A percentile compares a stretch with the other conserved stretches of the same genome.
These are phyloP conservation scores for Tangara arthus DNA, from an alignment of 2,797 vertebrate genomes.

Conservation along the genomic window DNA sequence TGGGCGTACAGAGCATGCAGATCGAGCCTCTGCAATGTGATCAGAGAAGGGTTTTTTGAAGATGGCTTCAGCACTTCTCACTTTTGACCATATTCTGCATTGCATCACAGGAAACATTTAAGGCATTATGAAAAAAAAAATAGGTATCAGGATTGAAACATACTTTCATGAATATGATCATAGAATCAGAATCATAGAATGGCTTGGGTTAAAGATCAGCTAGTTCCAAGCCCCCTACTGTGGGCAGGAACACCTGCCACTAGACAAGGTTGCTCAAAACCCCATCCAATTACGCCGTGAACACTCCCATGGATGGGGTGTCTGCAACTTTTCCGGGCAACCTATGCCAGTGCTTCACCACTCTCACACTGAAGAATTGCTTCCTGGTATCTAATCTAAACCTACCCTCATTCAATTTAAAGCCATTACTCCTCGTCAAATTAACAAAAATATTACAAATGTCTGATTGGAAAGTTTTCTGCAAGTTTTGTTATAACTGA, in stretches of 20 bases:
- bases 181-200: background rate
- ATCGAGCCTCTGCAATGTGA: background rate
- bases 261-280: background rate
- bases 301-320: rapidly evolving
- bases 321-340: background rate
- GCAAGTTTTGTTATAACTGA: background rate
- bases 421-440: background rate
- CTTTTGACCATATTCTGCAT: background rate
- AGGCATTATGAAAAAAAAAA: background rate
- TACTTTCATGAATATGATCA: background rate
- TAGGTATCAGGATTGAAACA: background rate
- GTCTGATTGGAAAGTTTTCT: background rate
- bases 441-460: background rate
- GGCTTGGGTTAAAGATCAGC: background rate
- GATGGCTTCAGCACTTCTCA: background rate
- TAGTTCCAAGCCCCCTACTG: background rate
- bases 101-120: background rate
- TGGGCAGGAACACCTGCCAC: background rate
- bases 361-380: background rate
- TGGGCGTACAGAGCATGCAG: background rate
- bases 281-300: background rate
- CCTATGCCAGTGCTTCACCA: background rate
- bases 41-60: background rate
- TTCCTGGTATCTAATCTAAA: background rate
- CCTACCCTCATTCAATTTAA: background rate